These are phyloP conservation scores for Sebastes reedi DNA, from an alignment of 2,797 vertebrate genomes.

Conservation along the genomic window DNA sequence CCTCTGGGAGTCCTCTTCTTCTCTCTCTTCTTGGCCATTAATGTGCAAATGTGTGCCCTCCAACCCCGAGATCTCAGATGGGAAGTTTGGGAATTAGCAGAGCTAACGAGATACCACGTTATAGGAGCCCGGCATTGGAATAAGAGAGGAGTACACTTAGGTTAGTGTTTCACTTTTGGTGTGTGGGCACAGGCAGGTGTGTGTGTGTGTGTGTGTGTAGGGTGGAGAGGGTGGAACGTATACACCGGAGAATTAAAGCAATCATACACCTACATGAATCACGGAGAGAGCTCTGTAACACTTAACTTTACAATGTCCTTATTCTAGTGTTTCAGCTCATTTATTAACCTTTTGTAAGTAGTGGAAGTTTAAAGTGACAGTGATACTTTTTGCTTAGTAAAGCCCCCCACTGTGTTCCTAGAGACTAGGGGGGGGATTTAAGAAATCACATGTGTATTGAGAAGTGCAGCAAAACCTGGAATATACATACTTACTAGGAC, in stretches of 20 bases:
- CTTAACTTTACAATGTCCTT: constrained; percentile 40
- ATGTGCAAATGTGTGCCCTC: constrained; percentile 97
- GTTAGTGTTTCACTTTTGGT: constrained; percentile 58
- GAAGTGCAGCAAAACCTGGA: background rate
- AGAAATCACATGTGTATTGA: background rate
- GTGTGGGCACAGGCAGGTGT: constrained; percentile 34
- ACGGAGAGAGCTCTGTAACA: constrained; percentile 25
- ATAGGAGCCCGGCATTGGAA: constrained; percentile 50
- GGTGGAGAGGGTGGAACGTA: constrained; percentile 18
- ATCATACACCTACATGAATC: constrained; percentile 56
- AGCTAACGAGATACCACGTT: constrained; percentile 87
- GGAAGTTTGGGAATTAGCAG: constrained; percentile 91
- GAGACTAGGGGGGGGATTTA: background rate
- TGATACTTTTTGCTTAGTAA: background rate
- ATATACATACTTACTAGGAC: too few species aligned
- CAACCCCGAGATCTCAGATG: constrained; percentile 89
- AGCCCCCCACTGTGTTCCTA: background rate
- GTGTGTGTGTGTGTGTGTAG: background rate
- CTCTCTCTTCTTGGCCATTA: constrained; percentile 90
- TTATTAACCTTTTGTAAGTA: constrained; percentile 40
- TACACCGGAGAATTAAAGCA: constrained; percentile 52
- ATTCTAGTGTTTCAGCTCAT: constrained; percentile 34
- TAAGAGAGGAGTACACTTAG: constrained; percentile 38
- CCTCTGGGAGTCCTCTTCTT: constrained; percentile 84
- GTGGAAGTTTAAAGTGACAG: background rate